Evolutionary conservation across 2,113 vertebrate species (phyloP).

Genomic region (Oreochromis aureus): DNA sequence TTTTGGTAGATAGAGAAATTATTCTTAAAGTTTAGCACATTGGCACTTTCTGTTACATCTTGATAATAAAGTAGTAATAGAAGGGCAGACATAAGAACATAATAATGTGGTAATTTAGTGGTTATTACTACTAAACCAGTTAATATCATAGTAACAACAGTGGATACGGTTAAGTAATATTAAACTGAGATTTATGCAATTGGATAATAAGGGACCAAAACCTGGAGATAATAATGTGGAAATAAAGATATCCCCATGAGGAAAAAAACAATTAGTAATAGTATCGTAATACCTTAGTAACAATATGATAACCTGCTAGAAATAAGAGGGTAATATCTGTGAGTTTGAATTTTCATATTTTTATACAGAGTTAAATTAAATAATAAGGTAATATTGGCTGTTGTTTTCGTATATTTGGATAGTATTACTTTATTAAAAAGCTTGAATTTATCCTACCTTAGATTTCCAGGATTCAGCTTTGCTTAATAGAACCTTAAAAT

Average conservation of each 20-base stretch:
- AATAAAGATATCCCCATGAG: neutral
- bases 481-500: neutral
- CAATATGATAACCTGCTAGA: neutral
- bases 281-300: neutral
- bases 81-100: rapidly evolving
- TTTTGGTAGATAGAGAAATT: neutral
- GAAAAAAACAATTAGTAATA: neutral
- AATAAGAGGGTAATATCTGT: neutral
- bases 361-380: neutral
- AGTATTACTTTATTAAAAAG: neutral
- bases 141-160: neutral
- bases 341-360: neutral
- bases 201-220: neutral
- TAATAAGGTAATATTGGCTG: neutral
- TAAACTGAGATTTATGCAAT: neutral
- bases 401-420: neutral
- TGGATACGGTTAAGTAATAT: neutral
- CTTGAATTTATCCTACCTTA: neutral
- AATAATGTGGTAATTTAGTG: neutral
- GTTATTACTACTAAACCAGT: neutral
- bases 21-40: neutral
- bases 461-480: neutral
- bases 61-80: neutral
- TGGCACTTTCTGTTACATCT: neutral
- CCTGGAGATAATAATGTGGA: neutral